Base-by-base conservation (phyloP, 2,797 vertebrate species). In the Poecilia picta region DNA sequence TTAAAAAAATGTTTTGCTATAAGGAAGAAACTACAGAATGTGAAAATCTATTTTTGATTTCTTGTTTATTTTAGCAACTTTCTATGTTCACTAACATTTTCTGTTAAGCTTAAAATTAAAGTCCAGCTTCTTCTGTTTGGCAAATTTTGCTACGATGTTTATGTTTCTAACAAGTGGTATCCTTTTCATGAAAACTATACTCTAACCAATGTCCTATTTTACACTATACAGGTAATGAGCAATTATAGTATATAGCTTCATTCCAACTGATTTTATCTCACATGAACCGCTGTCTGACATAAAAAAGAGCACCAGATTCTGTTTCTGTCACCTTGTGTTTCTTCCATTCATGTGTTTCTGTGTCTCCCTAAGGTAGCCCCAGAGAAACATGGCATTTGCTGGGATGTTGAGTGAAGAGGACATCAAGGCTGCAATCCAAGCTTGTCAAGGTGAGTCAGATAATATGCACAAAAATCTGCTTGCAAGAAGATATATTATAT, bases 361-460 rank as follows among this genome's bases (percentile, higher is more conserved):
- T 83, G 77, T 75, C 57, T 87, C 90, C 87, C 89, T 86, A 73
- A 88, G 88, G 90, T 89, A 84, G 82, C 79, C 84, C 85, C 88
- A 88, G 71, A 89, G 80, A 79, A 95, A 66, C 87, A 97, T 96
- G 96, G 95, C 95, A 91, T 93, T 97, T 87, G 70, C 94, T 81
- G 96, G 94, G 87, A 92, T 97, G 81, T 89, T 97, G 93, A 96
- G 89, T 36, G 92, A 97, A 68, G 92, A 95, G 79, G 94, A 96
- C 90, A 96, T 97, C 87, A 84, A 90, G 80, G 92, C 94, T 83
- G 96, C 95, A 0, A 89, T 97, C 77, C 92, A 96, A 85, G 92
- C 93, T 85, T 97, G 95, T 89, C 94, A 96, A 96, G 94, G 96
- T 97, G 90, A 91, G 91, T 92, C 87, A 88, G 73, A 75, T 23